Evolutionary conservation across 2,888 invertebrate species (phyloP), one percentile per base, ranked within the genome.

Genomic region (Eumerus sabulonum): DNA sequence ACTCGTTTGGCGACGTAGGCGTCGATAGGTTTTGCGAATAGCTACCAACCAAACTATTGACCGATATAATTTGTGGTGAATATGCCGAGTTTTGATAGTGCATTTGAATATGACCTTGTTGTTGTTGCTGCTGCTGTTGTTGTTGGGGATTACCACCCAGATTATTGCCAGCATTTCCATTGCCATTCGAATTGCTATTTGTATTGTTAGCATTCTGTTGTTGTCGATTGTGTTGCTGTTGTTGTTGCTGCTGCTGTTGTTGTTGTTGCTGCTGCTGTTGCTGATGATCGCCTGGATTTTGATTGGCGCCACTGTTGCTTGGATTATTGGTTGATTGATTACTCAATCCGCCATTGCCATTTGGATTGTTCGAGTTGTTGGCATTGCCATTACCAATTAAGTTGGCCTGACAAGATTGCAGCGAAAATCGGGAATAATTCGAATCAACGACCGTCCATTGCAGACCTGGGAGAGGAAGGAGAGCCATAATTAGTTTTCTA

Each of bases 381-480:
- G 83, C 84, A 66, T 83, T 86, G 83, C 86, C 89, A 85, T 84
- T 89, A 85, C 88, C 90, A 87, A 88, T 88, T 84, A 88, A 85
- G 86, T 86, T 88, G 82, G 91, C 88, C 87, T 92, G 92, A 89
- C 92, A 91, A 88, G 93, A 92, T 86, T 93, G 90, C 88, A 91
- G 91, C 88, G 92, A 91, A 90, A 93, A 94, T 88, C 94, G 93
- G 88, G 94, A 92, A 90, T 94, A 94, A 87, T 93, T 92, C 90
- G 94, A 93, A 91, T 95, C 94, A 92, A 94, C 92, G 91, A 94
- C 93, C 90, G 93, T 93, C 95, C 95, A 95, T 91, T 94, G 94
- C 90, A 94, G 93, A 91, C 94, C 94, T 94, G 93, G 92, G 92
- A 90, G 90, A 91, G 92, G 88, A 88, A 88, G 86, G 88, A 87